Evolutionary conservation across 2,113 vertebrate species (phyloP), one percentile per base, ranked within the genome.

Genomic region (Carollia perspicillata): DNA sequence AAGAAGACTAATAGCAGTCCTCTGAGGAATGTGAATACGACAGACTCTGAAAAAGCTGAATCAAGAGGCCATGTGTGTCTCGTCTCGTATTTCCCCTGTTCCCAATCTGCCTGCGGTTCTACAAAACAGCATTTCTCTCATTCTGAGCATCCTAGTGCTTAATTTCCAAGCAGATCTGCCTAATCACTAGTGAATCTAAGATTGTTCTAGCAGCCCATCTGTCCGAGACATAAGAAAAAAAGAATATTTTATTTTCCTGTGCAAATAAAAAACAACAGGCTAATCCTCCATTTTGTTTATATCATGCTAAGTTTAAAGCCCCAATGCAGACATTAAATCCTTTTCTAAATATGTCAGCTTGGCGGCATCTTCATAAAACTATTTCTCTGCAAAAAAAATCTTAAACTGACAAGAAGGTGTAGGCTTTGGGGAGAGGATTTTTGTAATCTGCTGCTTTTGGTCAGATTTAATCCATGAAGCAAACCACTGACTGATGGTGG

Each of bases 291-390:
- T 79, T 94, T 80, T 88, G 51, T 63, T 94, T 53, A 44, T 84
- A 60, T 30, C 12, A 22, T 17, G 3, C n/a, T 66, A 83, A 53
- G 0, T 49, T 79, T 66, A 68, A 96, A 78, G 30, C 30, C 49
- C 28, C 40, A 77, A 86, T 49, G 22, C 5, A 92, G 49, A 33
- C 8, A 77, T 72, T 74, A 37, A 74, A 9, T 40, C 8, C 17
- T 94, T 86, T 51, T 79, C 22, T 74, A 78, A 96, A 84, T 89
- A 92, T 89, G 58, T 87, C 30, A n/a, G 4, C 6, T 94, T 90
- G 37, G 16, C 75, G 9, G 17, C 6, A 69, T 51, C n/a, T 81
- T 94, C 33, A 79, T 12, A 47, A 5, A 47, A 14, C 8, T 40
- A 60, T 40, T 37, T 23, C 17, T 17, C 7, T 9, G 2, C 84